Evolutionary conservation across 1,140 invertebrate genomes (phyloP), one percentile per base, ranked within the genome.

Genomic region (Drosophila kanapiae): DNA sequence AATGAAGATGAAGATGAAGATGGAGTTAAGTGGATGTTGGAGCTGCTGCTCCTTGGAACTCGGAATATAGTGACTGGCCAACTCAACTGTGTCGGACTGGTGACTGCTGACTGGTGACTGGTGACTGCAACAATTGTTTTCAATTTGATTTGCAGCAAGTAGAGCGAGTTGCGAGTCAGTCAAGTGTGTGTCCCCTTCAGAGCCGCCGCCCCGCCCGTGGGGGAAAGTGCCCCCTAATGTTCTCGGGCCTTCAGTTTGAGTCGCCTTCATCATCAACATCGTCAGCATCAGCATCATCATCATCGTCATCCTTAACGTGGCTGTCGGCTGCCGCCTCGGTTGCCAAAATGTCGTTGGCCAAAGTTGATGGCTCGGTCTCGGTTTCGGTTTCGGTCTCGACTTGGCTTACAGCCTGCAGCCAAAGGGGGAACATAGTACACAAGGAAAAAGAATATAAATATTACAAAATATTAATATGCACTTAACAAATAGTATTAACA

Each of bases 71-170:
- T 61, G 80, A 77, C 71, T 82, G 83, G 59, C 51, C 71, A 82
- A 77, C 80, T 78, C 78, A 90, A 77, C 85, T 81, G 78, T 78
- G 48, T 79, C 65, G 63, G 69, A 70, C 70, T 69, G 75, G n/a
- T 6, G 37, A 38, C 37, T 38, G 37, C 23, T 23, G 69, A 70
- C 70, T 69, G 75, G 13, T 6, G 37, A 38, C 37, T 38, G 37
- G 38, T 59, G 51, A 57, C 68, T 67, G 76, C 68, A 61, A 67
- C 85, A 90, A 90, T 90, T 90, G 85, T 90, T 82, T 74, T 77
- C 85, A 90, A 90, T 90, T 90, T 74, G 85, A 90, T 84, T 90
- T 90, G 78, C 47, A 64, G 74, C 80, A 88, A 84, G 71, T 84
- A 67, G 78, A 80, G 84, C 84, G 57, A 53, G 71, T 40, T 56